Conservation (phyloP, 2,888 invertebrate genomes). For the Sympetrum striolatum region DNA sequence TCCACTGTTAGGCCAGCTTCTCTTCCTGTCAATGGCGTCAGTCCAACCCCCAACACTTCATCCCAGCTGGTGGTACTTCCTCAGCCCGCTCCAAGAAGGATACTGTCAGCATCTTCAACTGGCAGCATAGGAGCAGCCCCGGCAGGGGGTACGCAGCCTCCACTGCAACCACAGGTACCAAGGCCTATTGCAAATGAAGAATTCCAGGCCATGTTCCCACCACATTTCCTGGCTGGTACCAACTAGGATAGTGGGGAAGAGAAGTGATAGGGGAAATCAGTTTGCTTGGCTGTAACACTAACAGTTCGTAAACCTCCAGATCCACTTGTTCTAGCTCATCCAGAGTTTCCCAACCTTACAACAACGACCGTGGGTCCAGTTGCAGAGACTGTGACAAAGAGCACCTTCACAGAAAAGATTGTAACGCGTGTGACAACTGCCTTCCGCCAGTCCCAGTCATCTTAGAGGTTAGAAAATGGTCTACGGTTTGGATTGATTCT, state of each 20-base stretch:
- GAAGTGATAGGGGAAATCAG: constrained; percentile 56
- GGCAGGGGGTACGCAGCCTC: constrained; percentile 56
- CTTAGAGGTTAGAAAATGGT: constrained; percentile 75
- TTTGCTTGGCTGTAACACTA: constrained; percentile 67
- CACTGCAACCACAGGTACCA: constrained; percentile 64
- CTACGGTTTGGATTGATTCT: not conserved
- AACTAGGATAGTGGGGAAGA: constrained; percentile 52
- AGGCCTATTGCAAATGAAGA: constrained; percentile 92
- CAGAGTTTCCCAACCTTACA: constrained; percentile 79
- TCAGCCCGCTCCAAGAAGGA: constrained; percentile 63
- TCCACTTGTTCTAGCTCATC: constrained; percentile 67
- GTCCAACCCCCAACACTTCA: constrained; percentile 54
- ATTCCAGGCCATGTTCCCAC: constrained; percentile 94
- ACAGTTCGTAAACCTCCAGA: constrained; percentile 78
- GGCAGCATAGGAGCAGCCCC: constrained; percentile 55
- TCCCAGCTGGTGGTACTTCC: constrained; percentile 56
- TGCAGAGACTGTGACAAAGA: constrained; percentile 95
- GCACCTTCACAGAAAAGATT: constrained; percentile 93
- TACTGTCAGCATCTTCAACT: constrained; percentile 57
- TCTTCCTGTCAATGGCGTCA: constrained; percentile 48
- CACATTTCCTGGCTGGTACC: constrained; percentile 73
- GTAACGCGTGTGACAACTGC: constrained; percentile 91
- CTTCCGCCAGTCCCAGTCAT: constrained; percentile 79
- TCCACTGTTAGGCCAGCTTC: constrained; percentile 54
- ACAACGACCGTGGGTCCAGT: constrained; percentile 84